Conservation (phyloP, 2,797 vertebrate genomes). For the Coendou prehensilis region DNA sequence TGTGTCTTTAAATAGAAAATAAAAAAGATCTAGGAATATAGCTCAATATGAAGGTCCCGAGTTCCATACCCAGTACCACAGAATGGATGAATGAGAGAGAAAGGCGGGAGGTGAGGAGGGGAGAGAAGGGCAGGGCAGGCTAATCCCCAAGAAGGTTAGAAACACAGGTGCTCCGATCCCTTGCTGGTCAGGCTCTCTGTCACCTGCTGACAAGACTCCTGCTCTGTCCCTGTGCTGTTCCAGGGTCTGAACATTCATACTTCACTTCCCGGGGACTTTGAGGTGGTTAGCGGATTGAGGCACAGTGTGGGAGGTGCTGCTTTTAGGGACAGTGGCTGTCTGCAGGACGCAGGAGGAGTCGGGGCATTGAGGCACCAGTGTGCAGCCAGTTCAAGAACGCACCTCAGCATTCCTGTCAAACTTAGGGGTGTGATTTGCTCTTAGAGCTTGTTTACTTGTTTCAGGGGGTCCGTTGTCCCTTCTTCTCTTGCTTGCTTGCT, state of each 20-base stretch:
- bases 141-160: background rate
- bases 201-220: background rate
- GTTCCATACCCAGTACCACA: background rate
- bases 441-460: slow-evolving; percentile 38
- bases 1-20: background rate
- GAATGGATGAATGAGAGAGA: background rate
- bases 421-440: background rate
- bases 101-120: too few relatives aligned
- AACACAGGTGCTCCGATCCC: background rate
- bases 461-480: background rate
- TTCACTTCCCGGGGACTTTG: background rate
- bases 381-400: background rate
- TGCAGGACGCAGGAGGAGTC: too few relatives aligned
- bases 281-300: background rate
- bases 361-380: background rate
- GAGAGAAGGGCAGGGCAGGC: too few relatives aligned
- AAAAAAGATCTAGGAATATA: background rate
- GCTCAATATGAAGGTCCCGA: background rate
- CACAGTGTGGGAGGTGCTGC: background rate
- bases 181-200: background rate
- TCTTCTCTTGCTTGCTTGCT: background rate
- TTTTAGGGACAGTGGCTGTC: accelerated
- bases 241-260: background rate
- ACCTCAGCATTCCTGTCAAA: background rate
- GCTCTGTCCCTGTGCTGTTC: background rate